These are phyloP conservation scores for Phalacrocorax brasilianus DNA, from an alignment of 2,113 vertebrate species.

Conservation along the genomic window DNA sequence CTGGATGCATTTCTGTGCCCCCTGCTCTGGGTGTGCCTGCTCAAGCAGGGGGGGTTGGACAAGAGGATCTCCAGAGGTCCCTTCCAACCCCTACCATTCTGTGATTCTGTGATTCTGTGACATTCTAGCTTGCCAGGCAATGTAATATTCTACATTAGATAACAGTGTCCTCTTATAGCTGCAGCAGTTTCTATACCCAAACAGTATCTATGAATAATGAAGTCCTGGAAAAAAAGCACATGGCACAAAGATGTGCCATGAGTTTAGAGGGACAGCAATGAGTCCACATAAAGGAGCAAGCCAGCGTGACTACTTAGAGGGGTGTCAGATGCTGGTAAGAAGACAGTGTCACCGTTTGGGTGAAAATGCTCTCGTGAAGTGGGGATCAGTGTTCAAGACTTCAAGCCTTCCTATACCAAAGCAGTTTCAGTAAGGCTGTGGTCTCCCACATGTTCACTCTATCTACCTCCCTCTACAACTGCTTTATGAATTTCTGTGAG, in stretches of 20 bases:
- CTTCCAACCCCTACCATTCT: no score
- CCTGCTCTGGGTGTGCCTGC: no score
- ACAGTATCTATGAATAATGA: not conserved
- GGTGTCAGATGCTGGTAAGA: not conserved
- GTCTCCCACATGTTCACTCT: not conserved
- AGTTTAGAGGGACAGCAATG: not conserved
- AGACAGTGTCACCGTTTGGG: not conserved
- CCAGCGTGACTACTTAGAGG: not conserved
- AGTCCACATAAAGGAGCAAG: not conserved
- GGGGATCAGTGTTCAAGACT: not conserved
- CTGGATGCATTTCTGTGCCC: no score
- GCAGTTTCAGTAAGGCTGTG: not conserved
- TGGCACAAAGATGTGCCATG: not conserved
- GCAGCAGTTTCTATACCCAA: not conserved
- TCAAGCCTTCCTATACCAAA: not conserved
- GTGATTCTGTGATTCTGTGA: no score
- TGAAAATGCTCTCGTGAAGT: rapidly evolving
- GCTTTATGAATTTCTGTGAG: not conserved
- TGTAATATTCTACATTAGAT: not conserved
- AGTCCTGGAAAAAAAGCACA: not conserved
- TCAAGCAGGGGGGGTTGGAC: no score
- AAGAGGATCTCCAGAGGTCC: no score
- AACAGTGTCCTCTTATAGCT: not conserved
- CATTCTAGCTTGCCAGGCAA: not conserved
- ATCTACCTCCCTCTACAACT: not conserved